Evolutionary conservation across 2,113 vertebrate genomes (phyloP), one percentile per base, ranked within the genome.

Genomic region (Corythaeola cristata): DNA sequence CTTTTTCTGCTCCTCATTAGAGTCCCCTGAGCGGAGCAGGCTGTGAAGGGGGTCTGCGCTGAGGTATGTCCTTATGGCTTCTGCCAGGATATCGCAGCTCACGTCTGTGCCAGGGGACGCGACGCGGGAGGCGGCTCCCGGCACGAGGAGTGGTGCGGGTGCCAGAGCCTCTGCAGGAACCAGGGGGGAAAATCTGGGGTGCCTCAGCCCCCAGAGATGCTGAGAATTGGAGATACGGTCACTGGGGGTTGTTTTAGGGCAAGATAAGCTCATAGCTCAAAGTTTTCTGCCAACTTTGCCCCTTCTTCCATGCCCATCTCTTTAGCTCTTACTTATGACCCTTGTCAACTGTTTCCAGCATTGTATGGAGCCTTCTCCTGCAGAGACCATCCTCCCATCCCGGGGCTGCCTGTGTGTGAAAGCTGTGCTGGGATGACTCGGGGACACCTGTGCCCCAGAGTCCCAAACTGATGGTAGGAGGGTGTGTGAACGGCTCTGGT

Each of bases 1-100:
- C 97, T 97, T 97, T 97, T 97, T 97, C 96, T 97, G 97, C 96
- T 90, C 96, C 96, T 91, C 94, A 97, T 97, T 95, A 97, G 97
- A 97, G 96, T 97, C 97, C 95, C 96, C 96, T 55, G 96, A 97
- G 92, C 93, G 96, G 90, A 97, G 96, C 96, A 97, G 96, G 96
- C 96, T 97, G 96, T 97, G 97, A 97, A 96, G 86, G 96, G 95
- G 96, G 96, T 96, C 97, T 97, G 95, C 96, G 32, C 92, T 71
- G 91, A 97, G 97, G 97, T 97, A 97, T 93, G 97, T 97, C 96
- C 56, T 27, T 90, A 63, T 74, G 96, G 83, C 94, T 96, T 91
- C 85, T 28, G 49, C 96, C 96, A 96, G 92, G 81, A 60, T 92
- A 10, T 27, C 87, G 37, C 89, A 92, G 93, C 85, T 81, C 7